phyloP scores from a whole-genome alignment of 1,140 invertebrate genomes.

The Agrilus planipennis region DNA sequence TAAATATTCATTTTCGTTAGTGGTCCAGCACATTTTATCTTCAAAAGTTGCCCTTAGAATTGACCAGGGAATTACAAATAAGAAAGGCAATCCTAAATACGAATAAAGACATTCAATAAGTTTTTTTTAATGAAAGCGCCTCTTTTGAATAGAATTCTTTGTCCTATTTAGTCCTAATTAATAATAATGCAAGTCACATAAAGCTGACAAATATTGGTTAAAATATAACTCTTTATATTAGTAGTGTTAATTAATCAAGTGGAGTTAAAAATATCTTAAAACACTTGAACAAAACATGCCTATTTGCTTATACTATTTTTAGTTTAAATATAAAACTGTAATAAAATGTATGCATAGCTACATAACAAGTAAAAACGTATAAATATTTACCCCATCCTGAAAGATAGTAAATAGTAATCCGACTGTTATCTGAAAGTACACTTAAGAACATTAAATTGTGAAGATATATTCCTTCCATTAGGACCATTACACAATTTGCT shows the following conservation, averaged over 20 bases:
- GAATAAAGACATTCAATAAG: conserved; percentile 8
- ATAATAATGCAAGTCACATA: background rate
- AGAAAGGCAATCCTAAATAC: conserved; percentile 39
- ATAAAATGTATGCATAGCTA: conserved; percentile 1
- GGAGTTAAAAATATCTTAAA: background rate
- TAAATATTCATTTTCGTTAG: conserved; percentile 36
- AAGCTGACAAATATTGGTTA: background rate
- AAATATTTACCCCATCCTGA: conserved; percentile 64
- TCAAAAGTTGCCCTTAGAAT: conserved; percentile 41
- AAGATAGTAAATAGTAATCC: conserved; percentile 53
- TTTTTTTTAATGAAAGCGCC: conserved; percentile 5
- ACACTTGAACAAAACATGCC: background rate
- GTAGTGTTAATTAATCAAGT: background rate
- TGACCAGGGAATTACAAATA: conserved; percentile 50
- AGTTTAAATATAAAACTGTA: conserved; percentile 1
- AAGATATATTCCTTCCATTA: conserved; percentile 73
- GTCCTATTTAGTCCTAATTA: background rate
- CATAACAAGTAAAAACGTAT: too few species aligned
- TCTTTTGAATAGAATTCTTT: background rate
- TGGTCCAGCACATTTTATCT: conserved; percentile 57
- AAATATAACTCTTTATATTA: background rate
- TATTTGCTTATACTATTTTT: background rate
- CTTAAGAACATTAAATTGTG: conserved; percentile 67
- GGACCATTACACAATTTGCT: conserved; percentile 69
- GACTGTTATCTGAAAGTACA: conserved; percentile 54